A percentile compares a stretch with the other conserved stretches of the same genome.
These are phyloP conservation scores for Burhinus bistriatus DNA, from an alignment of 2,113 vertebrate species.

Conservation along the genomic window DNA sequence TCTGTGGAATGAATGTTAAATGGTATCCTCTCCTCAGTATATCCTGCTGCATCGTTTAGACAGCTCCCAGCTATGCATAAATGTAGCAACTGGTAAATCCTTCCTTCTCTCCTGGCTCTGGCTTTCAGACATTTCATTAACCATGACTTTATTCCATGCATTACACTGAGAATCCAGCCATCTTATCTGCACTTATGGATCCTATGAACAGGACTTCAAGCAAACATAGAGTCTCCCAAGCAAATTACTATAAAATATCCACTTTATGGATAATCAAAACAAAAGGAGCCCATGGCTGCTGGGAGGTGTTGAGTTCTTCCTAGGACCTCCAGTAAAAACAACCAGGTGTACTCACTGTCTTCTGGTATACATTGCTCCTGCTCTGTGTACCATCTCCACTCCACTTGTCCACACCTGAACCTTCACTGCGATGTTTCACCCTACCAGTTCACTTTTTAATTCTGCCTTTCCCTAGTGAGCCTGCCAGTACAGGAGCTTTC, in stretches of 20 bases:
- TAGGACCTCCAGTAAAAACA: not conserved
- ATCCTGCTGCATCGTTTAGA: not conserved
- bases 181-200: not conserved
- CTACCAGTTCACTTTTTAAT: not conserved
- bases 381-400: not conserved
- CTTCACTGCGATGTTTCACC: not conserved
- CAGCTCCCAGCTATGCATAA: not conserved
- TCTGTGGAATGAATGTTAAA: not conserved
- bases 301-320: not conserved
- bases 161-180: not conserved
- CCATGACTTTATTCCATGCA: not conserved
- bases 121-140: not conserved
- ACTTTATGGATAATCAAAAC: not conserved
- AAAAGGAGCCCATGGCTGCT: accelerated
- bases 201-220: not conserved
- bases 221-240: not conserved
- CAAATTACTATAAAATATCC: not conserved
- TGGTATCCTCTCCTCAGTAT: not conserved
- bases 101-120: not conserved
- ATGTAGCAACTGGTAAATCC: not conserved
- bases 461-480: not conserved
- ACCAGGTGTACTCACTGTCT: not conserved
- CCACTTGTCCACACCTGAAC: not conserved
- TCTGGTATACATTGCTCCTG: not conserved
- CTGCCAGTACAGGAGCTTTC: not conserved